phyloP scores from a whole-genome alignment of 2,113 vertebrate species.

The Nerophis ophidion region DNA sequence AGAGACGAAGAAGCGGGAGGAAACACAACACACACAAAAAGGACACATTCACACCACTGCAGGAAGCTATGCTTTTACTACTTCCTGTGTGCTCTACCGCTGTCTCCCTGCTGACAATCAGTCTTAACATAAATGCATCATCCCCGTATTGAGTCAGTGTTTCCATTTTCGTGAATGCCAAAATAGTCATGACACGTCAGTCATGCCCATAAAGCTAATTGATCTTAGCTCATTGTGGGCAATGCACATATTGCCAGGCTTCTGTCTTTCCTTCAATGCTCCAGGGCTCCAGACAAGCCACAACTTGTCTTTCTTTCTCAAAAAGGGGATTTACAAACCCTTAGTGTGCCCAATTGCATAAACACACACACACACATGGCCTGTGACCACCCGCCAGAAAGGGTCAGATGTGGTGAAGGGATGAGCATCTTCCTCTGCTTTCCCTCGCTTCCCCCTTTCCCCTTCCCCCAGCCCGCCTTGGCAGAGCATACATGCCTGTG shows the following conservation, averaged over 20 bases:
- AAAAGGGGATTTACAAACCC: constrained; percentile 27
- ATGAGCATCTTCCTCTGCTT: constrained; percentile 30
- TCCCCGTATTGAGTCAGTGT: not conserved
- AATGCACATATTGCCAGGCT: constrained; percentile 22
- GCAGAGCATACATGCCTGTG: constrained; percentile 56
- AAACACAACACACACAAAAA: constrained; percentile 66
- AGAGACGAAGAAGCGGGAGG: constrained; percentile 29
- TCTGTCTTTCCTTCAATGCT: constrained; percentile 10
- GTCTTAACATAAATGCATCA: not conserved
- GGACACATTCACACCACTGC: constrained; percentile 54
- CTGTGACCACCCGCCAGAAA: constrained; percentile 21
- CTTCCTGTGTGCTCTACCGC: constrained; percentile 36
- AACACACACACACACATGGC: constrained; percentile 9
- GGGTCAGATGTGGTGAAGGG: constrained; percentile 66
- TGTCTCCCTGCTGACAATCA: constrained; percentile 22
- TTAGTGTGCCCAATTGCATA: constrained; percentile 11
- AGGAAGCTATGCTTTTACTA: constrained; percentile 45
- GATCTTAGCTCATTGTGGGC: constrained; percentile 13
- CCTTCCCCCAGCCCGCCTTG: constrained; percentile 43
- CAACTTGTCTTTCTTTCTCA: constrained; percentile 48
- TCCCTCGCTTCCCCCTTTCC: constrained; percentile 21
- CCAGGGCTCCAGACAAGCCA: constrained; percentile 51
- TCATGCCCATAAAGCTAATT: constrained; percentile 13
- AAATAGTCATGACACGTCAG: not conserved
- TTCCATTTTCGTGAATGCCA: not conserved